Percentiles rank a stretch among this genome's conserved stretches.
Evolutionary conservation across 2,113 vertebrate genomes (phyloP).

Genomic region (Alces alces): DNA sequence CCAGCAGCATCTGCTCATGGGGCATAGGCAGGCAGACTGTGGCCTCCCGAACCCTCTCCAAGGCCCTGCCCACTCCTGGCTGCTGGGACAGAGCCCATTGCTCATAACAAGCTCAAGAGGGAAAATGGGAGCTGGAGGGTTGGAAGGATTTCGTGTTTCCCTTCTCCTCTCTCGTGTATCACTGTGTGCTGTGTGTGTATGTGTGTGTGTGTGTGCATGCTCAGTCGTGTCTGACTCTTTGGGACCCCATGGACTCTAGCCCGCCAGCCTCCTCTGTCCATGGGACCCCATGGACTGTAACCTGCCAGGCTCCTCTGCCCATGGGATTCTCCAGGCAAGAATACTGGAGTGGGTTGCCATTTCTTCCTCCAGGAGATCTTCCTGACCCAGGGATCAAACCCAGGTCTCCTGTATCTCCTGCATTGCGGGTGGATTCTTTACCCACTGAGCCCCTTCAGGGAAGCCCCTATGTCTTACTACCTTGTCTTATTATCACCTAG

Average conservation of each 20-base stretch:
- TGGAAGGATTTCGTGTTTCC: neutral
- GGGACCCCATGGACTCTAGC: neutral
- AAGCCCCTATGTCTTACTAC: neutral
- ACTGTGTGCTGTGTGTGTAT: neutral
- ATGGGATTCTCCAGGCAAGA: neutral
- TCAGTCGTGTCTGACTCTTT: too few relatives aligned
- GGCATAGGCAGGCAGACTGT: neutral
- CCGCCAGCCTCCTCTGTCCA: neutral
- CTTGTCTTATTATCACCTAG: neutral
- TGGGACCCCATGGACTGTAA: neutral
- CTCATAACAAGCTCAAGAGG: too few relatives aligned
- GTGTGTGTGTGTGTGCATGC: too few relatives aligned
- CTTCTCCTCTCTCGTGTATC: neutral
- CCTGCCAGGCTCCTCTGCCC: neutral
- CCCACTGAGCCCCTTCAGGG: neutral
- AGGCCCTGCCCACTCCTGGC: neutral
- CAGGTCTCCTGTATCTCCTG: neutral
- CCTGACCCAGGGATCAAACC: neutral
- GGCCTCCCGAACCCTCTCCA: neutral
- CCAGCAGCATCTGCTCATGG: neutral
- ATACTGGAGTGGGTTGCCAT: neutral
- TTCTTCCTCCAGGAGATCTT: neutral
- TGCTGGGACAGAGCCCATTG: neutral
- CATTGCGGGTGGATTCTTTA: neutral
- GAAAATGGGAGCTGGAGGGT: neutral